phyloP scores from a whole-genome alignment of 2,888 invertebrate species.

The Rotaria macrura region DNA sequence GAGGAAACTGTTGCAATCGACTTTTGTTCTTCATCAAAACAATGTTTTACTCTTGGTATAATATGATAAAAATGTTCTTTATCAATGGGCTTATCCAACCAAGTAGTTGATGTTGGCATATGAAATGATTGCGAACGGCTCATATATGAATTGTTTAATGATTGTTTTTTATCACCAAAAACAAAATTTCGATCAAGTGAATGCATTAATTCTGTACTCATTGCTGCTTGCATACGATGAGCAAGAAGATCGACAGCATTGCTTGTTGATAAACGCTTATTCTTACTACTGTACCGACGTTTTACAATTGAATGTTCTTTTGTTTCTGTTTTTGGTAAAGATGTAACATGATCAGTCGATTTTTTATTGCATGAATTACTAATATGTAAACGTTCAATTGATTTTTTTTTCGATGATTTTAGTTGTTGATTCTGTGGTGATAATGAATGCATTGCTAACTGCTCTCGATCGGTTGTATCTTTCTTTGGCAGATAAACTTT shows the following conservation, averaged over 20 bases:
- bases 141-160: not conserved
- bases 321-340: not conserved
- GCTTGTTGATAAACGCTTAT: not conserved
- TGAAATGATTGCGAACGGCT: not conserved
- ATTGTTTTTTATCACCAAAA: not conserved
- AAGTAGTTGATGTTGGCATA: not conserved
- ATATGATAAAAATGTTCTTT: not conserved
- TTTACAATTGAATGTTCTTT: not conserved
- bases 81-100: not conserved
- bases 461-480: not conserved
- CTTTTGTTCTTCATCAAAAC: not conserved
- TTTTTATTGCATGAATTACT: not conserved
- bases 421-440: not conserved
- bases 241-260: not conserved
- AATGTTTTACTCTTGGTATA: not conserved
- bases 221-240: not conserved
- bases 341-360: not conserved
- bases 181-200: conserved; percentile 8
- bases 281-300: not conserved
- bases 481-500: not conserved
- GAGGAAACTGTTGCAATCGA: not conserved
- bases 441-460: not conserved
- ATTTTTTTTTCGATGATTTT: not conserved
- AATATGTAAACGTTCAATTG: not conserved
- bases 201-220: not conserved